Conservation (phyloP, 2,113 vertebrate species). For the Oreotrochilus melanogaster region DNA sequence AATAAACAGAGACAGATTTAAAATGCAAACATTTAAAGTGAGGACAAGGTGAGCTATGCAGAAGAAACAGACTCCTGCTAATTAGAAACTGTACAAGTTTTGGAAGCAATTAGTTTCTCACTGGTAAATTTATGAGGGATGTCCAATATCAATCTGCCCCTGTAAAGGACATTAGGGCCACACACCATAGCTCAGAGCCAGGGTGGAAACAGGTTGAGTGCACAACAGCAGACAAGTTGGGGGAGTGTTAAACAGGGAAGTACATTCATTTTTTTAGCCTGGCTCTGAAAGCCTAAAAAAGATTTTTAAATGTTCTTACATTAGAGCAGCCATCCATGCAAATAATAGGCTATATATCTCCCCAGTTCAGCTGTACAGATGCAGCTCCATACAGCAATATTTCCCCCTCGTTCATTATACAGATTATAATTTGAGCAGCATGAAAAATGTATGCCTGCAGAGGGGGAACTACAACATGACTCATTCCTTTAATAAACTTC, state of each 20-base stretch:
- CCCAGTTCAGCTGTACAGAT: not conserved
- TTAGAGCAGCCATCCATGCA: slow-evolving; percentile 2
- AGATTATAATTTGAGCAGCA: slow-evolving; percentile 33
- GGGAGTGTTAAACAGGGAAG: not conserved
- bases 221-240: not conserved
- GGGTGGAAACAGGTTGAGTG: not conserved
- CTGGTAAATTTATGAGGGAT: not conserved
- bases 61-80: not conserved
- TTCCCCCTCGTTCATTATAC: slow-evolving; percentile 1
- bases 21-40: not conserved
- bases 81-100: not conserved
- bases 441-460: slow-evolving; percentile 45
- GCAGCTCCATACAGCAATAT: not conserved
- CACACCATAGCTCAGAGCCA: not conserved
- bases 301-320: not conserved
- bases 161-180: not conserved
- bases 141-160: not conserved
- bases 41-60: not conserved
- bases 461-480: slow-evolving; percentile 26
- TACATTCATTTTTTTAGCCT: not conserved
- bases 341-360: not conserved
- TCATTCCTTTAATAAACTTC: slow-evolving; percentile 60
- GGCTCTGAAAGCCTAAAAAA: not conserved
- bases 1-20: not conserved
- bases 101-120: not conserved